Percentiles rank a stretch among this genome's conserved stretches.
These are phyloP conservation scores for Apis cerana DNA, from an alignment of 1,140 invertebrate species.

Conservation along the genomic window DNA sequence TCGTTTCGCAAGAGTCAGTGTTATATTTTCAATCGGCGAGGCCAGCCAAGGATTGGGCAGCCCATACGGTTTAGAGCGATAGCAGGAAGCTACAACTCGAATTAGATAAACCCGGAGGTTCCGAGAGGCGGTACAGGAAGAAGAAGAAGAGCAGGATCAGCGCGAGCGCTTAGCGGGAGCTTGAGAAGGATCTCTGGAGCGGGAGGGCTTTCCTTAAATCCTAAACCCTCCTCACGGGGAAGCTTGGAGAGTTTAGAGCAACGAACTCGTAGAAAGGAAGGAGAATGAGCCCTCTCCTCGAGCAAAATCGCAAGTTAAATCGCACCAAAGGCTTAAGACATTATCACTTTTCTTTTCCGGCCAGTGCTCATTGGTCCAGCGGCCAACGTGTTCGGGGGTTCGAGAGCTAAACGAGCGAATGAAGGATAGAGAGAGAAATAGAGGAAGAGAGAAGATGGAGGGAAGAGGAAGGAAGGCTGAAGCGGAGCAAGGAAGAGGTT, in stretches of 20 bases:
- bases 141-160: constrained; percentile 77
- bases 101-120: constrained; percentile 77
- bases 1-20: neutral
- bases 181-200: constrained; percentile 72
- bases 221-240: constrained; percentile 76
- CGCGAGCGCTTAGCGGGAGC: constrained; percentile 76
- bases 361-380: constrained; percentile 67
- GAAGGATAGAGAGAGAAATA: neutral
- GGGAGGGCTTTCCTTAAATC: constrained; percentile 76
- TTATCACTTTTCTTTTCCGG: constrained; percentile 79
- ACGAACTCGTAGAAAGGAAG: constrained; percentile 68
- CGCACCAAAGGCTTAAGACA: constrained; percentile 78
- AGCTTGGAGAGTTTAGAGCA: constrained; percentile 75
- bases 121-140: constrained; percentile 62
- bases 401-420: constrained; percentile 23
- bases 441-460: neutral
- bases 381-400: constrained; percentile 56
- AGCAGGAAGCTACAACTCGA: constrained; percentile 73
- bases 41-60: neutral
- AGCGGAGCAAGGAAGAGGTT: constrained; percentile 56
- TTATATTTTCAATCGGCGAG: constrained; percentile 28
- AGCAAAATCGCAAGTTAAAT: constrained; percentile 80
- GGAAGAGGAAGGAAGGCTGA: neutral
- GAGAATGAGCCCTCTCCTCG: constrained; percentile 60
- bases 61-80: constrained; percentile 59